Evolutionary conservation across 1,140 invertebrate genomes (phyloP).

Genomic region (Panagrolaimus sp.): DNA sequence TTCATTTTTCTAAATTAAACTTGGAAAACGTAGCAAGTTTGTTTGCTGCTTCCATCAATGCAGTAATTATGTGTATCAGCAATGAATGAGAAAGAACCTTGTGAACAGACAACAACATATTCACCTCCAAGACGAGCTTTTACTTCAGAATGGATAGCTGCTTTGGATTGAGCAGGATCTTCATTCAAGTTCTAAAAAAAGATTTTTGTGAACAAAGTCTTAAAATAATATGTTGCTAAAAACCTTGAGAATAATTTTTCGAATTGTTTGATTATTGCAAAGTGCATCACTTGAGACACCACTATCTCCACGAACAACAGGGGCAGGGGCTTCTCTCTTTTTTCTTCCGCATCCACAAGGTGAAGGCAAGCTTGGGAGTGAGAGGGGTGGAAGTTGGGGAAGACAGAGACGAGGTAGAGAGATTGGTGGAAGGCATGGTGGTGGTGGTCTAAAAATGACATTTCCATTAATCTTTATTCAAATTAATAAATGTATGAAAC

Average conservation of each 20-base stretch:
- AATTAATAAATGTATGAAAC: neutral
- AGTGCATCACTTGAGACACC: slow-evolving; percentile 31
- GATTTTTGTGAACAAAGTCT: neutral
- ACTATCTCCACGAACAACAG: slow-evolving; percentile 32
- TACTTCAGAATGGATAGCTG: slow-evolving; percentile 47
- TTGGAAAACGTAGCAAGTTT: slow-evolving; percentile 47
- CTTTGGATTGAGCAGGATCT: slow-evolving; percentile 40
- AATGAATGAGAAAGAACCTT: slow-evolving; percentile 43
- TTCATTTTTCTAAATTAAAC: slow-evolving; percentile 19
- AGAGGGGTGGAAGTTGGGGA: slow-evolving; percentile 30
- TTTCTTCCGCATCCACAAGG: slow-evolving; percentile 48
- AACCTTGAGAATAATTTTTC: slow-evolving; percentile 47
- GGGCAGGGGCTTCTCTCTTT: slow-evolving; percentile 37
- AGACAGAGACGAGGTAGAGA: slow-evolving; percentile 17
- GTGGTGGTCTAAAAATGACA: slow-evolving; percentile 3
- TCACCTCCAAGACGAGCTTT: slow-evolving; percentile 43
- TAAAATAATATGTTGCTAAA: neutral
- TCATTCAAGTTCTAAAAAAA: slow-evolving; percentile 42
- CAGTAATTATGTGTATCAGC: slow-evolving; percentile 41
- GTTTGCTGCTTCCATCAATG: slow-evolving; percentile 33
- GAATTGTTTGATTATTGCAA: slow-evolving; percentile 48
- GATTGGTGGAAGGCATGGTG: slow-evolving; percentile 32
- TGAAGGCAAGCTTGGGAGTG: slow-evolving; percentile 31
- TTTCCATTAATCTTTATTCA: neutral
- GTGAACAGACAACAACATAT: slow-evolving; percentile 44